Percentiles rank a stretch among this genome's conserved stretches.
Conservation (phyloP, 2,113 vertebrate species). For the Maccullochella peelii region DNA sequence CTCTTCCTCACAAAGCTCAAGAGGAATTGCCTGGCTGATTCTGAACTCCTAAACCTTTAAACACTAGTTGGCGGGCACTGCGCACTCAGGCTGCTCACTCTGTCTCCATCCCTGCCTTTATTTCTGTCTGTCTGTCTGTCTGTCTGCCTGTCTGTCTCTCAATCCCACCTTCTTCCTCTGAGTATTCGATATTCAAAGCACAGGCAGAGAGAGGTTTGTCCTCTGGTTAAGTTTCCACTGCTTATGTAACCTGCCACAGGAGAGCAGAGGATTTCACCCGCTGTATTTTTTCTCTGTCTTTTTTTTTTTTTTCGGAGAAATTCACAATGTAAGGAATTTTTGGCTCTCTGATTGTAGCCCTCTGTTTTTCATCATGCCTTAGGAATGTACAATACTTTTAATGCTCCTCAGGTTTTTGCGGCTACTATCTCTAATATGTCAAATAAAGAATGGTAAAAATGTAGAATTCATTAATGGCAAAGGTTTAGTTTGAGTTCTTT, state of each 20-base stretch:
- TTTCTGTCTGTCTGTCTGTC: slow-evolving; percentile 49
- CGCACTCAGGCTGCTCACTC: slow-evolving; percentile 58
- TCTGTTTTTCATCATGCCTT: slow-evolving; percentile 64
- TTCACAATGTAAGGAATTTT: slow-evolving; percentile 71
- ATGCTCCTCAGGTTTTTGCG: slow-evolving; percentile 38
- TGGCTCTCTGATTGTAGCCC: slow-evolving; percentile 54
- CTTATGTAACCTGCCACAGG: slow-evolving; percentile 79
- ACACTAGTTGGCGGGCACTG: slow-evolving; percentile 66
- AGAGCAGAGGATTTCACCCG: slow-evolving; percentile 60
- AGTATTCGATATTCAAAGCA: slow-evolving; percentile 71
- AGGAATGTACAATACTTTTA: slow-evolving; percentile 52
- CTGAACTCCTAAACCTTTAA: slow-evolving; percentile 82
- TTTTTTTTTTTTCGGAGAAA: slow-evolving; percentile 46
- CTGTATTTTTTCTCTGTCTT: neutral
- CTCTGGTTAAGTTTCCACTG: slow-evolving; percentile 82
- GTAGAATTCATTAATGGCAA: slow-evolving; percentile 26
- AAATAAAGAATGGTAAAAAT: slow-evolving; percentile 19
- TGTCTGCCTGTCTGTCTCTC: slow-evolving; percentile 29
- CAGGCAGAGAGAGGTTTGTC: slow-evolving; percentile 78
- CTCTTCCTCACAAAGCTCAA: slow-evolving; percentile 66
- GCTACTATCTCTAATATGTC: slow-evolving; percentile 45
- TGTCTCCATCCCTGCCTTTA: slow-evolving; percentile 68
- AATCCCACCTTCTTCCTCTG: slow-evolving; percentile 67
- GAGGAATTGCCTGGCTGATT: slow-evolving; percentile 71
- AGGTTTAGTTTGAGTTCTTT: slow-evolving; percentile 3